A percentile compares a stretch with the other conserved stretches of the same genome.
phyloP scores from a whole-genome alignment of 2,113 vertebrate species.

The Anolis sagrei region DNA sequence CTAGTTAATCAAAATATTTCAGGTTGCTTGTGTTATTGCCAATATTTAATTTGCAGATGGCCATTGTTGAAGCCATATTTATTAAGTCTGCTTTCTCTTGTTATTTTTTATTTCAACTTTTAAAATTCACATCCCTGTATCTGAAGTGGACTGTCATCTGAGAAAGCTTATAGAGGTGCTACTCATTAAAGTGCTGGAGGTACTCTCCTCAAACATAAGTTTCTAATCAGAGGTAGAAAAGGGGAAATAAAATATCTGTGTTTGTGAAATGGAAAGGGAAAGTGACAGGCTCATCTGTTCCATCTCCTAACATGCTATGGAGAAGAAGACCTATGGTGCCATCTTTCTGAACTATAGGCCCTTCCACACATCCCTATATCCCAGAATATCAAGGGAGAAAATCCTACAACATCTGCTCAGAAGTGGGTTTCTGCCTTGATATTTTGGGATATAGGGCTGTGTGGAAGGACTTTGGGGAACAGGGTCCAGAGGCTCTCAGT shows the following conservation, averaged over 20 bases:
- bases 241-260: neutral
- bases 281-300: neutral
- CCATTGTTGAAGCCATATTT: neutral
- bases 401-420: no score
- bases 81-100: neutral
- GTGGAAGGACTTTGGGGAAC: no score
- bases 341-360: neutral
- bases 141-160: no score
- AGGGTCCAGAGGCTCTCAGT: no score
- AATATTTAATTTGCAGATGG: neutral
- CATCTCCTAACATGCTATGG: neutral
- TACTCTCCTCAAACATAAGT: neutral
- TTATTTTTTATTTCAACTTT: neutral
- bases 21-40: neutral
- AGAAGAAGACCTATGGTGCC: neutral
- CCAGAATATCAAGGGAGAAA: no score
- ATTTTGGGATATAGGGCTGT: no score
- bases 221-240: neutral
- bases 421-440: no score
- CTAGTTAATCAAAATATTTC: neutral
- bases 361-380: no score
- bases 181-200: no score
- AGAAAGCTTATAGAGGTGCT: neutral
- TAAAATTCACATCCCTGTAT: neutral
- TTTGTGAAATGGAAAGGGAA: neutral